Conservation (phyloP, 1,140 invertebrate species). For the Plutomurus gul region DNA sequence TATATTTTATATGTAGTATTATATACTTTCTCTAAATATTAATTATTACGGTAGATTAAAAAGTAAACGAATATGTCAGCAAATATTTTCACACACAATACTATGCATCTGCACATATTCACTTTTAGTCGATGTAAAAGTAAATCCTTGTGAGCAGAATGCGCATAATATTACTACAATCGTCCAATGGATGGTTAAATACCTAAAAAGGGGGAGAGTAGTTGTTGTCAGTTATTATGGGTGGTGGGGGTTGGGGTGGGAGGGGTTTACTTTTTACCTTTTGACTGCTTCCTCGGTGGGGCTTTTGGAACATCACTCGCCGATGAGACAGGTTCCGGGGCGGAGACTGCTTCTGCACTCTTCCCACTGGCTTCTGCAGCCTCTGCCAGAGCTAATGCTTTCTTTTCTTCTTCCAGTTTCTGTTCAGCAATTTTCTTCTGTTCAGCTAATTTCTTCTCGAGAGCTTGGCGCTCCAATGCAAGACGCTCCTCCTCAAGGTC, state of each 20-base stretch:
- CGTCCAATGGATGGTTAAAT: too few relatives aligned
- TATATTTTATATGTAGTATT: too few relatives aligned
- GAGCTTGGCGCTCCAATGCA: slow-evolving; percentile 37
- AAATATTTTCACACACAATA: too few relatives aligned
- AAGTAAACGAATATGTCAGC: too few relatives aligned
- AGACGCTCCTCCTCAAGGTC: slow-evolving; percentile 38
- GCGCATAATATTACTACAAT: too few relatives aligned
- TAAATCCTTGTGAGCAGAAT: too few relatives aligned
- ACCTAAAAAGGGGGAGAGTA: not conserved
- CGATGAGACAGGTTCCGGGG: not conserved
- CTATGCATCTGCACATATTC: too few relatives aligned
- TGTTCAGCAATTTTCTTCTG: slow-evolving; percentile 49
- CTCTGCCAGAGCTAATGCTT: slow-evolving; percentile 27
- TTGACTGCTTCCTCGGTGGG: slow-evolving; percentile 53
- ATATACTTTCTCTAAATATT: too few relatives aligned
- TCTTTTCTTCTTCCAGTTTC: slow-evolving; percentile 45
- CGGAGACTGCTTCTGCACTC: not conserved
- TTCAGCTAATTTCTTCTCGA: slow-evolving; percentile 51
- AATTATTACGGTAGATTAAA: too few relatives aligned
- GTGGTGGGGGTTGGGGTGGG: not conserved
- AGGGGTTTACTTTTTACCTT: slow-evolving; percentile 51
- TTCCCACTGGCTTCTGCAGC: slow-evolving; percentile 46
- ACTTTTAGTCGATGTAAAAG: too few relatives aligned
- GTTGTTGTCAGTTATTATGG: not conserved
- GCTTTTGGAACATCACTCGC: slow-evolving; percentile 43